Evolutionary conservation across 2,888 invertebrate genomes (phyloP).

Genomic region (Cecidostiba fungosa): DNA sequence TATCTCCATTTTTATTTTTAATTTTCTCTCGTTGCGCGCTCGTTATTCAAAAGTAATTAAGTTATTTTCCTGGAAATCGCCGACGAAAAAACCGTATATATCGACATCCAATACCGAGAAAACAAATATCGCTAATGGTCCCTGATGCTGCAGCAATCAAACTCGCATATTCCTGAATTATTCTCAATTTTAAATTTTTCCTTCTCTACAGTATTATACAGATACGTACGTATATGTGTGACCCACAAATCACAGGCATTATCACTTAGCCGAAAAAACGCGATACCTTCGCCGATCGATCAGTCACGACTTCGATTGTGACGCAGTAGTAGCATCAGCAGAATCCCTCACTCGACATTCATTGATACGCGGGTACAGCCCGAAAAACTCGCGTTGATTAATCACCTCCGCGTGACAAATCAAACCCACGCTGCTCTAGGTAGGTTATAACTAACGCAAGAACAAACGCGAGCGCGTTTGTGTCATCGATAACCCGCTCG

Average conservation of each 20-base stretch:
- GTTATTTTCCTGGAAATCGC: conserved; percentile 6
- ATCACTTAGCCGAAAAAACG: background rate
- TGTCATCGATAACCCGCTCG: conserved; percentile 26
- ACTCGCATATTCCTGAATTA: conserved; percentile 27
- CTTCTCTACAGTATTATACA: background rate
- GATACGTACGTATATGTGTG: too few relatives aligned
- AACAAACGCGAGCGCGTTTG: conserved; percentile 14
- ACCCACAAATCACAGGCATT: background rate
- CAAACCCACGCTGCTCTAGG: background rate
- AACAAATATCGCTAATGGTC: conserved; percentile 50
- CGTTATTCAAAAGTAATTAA: conserved; percentile 49
- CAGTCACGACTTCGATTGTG: background rate
- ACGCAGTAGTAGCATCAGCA: background rate
- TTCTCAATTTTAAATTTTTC: background rate
- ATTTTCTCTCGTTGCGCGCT: background rate
- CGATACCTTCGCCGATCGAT: too few relatives aligned
- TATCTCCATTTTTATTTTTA: conserved; percentile 9
- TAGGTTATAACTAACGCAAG: background rate
- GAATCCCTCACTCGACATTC: background rate
- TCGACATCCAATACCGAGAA: background rate
- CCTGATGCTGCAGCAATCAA: background rate
- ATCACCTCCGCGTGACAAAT: conserved; percentile 37
- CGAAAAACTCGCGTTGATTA: conserved; percentile 2
- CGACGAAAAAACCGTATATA: conserved; percentile 8
- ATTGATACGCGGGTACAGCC: background rate